These are phyloP conservation scores for Pentalonia nigronervosa DNA, from an alignment of 1,140 invertebrate species.

Conservation along the genomic window DNA sequence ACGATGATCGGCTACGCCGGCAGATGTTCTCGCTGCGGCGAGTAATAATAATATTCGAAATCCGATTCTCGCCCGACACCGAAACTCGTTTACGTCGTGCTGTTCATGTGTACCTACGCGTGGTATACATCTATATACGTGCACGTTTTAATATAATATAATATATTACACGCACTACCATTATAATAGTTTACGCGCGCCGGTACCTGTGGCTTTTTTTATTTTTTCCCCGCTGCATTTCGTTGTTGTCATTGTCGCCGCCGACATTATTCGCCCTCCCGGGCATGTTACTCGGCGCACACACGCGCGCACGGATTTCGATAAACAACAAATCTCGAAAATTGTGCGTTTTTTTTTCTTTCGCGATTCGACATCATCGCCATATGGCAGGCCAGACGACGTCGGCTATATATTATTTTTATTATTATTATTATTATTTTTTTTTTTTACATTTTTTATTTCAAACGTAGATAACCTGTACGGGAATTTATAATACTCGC, in stretches of 20 bases:
- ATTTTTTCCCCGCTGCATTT: too few relatives aligned
- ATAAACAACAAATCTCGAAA: slow-evolving; percentile 40
- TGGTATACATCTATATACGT: background rate
- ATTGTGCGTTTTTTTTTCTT: background rate
- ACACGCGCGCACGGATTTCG: background rate
- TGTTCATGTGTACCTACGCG: background rate
- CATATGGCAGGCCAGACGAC: slow-evolving; percentile 18
- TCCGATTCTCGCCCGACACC: background rate
- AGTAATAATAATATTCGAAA: slow-evolving; percentile 4
- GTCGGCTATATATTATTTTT: background rate
- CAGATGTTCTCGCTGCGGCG: background rate
- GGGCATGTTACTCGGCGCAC: background rate
- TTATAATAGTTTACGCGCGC: background rate
- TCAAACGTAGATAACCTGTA: background rate
- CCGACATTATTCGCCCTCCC: background rate
- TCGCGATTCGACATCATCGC: background rate
- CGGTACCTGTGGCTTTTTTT: background rate
- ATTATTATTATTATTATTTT: background rate
- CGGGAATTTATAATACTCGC: background rate
- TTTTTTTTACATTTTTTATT: background rate
- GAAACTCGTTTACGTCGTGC: background rate
- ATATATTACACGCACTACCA: background rate
- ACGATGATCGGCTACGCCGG: background rate
- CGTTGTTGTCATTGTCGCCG: background rate
- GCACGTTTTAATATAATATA: background rate